Conservation (phyloP, 2,113 vertebrate genomes). For the Pseudois nayaur region DNA sequence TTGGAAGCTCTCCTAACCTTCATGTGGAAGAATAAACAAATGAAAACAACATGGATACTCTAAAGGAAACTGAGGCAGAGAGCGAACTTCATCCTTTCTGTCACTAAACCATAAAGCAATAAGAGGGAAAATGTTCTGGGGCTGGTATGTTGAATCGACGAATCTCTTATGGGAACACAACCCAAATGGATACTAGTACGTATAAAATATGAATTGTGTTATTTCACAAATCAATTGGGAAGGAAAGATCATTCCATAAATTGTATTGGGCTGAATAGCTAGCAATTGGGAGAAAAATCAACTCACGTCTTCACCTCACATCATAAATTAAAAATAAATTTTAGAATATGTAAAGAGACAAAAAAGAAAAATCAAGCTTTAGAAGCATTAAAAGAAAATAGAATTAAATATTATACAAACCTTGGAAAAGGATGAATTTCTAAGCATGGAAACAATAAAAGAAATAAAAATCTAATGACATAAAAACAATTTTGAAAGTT, state of each 20-base stretch:
- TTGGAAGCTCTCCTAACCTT: neutral
- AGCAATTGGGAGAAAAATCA: neutral
- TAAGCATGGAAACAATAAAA: neutral
- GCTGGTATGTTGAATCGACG: neutral
- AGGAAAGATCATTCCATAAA: neutral
- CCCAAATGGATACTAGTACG: too few species aligned
- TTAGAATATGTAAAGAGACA: neutral
- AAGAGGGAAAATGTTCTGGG: neutral
- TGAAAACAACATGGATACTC: neutral
- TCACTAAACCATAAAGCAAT: neutral
- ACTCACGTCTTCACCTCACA: neutral
- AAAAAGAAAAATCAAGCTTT: neutral
- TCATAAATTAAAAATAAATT: neutral
- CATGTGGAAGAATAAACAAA: neutral
- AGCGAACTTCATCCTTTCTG: neutral
- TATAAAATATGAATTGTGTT: neutral
- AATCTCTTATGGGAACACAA: neutral
- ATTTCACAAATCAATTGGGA: neutral
- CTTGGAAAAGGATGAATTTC: neutral
- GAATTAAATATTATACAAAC: neutral
- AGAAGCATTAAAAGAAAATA: neutral
- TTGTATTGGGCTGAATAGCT: neutral
- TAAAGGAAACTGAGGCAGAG: neutral
- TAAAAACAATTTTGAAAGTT: neutral
- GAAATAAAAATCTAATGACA: neutral